A percentile compares a stretch with the other conserved stretches of the same genome.
phyloP scores from a whole-genome alignment of 2,113 vertebrate genomes.

The Sinocyclocheilus anshuiensis region DNA sequence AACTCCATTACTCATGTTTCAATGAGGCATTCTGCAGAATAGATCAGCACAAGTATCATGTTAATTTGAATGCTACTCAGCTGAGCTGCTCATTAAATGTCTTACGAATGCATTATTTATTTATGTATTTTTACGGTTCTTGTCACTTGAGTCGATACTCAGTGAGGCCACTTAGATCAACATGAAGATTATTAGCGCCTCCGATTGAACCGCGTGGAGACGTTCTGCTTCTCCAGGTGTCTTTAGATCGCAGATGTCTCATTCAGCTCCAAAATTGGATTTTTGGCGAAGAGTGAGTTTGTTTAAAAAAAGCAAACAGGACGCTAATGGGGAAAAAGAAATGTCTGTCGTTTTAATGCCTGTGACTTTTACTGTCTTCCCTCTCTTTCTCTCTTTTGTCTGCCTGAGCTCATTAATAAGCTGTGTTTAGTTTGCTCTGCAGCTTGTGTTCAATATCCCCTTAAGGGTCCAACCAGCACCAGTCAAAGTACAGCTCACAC shows the following conservation, averaged over 20 bases:
- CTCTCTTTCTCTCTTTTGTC: background rate
- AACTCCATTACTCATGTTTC: background rate
- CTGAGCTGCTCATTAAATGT: background rate
- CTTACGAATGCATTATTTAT: background rate
- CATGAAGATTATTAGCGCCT: background rate
- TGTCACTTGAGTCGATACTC: background rate
- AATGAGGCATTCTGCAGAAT: background rate
- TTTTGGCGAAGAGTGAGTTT: background rate
- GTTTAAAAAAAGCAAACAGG: slow-evolving; percentile 7
- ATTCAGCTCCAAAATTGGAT: slow-evolving; percentile 26
- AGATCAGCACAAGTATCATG: background rate
- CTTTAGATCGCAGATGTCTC: background rate
- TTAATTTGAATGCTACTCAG: background rate
- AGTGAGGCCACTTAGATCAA: background rate
- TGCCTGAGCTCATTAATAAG: background rate
- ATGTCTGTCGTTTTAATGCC: background rate
- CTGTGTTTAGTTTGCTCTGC: slow-evolving; percentile 5
- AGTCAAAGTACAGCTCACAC: slow-evolving; percentile 15
- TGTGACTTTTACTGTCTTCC: background rate
- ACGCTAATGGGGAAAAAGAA: background rate
- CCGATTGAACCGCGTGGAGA: background rate
- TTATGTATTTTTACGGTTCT: background rate
- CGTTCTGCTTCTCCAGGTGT: background rate
- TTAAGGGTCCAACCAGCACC: background rate
- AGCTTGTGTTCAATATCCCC: background rate